Base-by-base conservation (phyloP, 2,797 vertebrate genomes). In the Betta splendens region DNA sequence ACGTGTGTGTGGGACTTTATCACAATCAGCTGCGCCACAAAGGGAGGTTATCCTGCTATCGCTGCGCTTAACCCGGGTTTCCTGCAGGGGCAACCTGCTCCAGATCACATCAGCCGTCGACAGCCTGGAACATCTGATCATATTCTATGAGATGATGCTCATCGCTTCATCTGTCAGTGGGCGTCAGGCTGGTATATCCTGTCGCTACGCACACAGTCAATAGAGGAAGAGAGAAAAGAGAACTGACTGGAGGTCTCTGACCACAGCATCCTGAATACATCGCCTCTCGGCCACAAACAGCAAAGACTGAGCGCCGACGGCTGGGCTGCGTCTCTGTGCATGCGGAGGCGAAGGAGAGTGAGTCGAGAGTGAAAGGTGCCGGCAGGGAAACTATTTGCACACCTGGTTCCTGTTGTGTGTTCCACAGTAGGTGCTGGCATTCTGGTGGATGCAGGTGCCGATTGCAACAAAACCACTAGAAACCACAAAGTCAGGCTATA, bases 151-250 rank as follows among this genome's bases (percentile, higher is more conserved):
- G 9, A 36, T 16, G 16, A 36, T 36, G n/a, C n/a, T 16, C 15
- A 17, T 18, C 4, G 28, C 2, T 18, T 9, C 5, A 4, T 8
- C 6, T 16, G 1, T 3, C 7, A 35, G 37, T 5, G 18, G 12
- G 17, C 17, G 18, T 18, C 16, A 37, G 8, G 35, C 36, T 18
- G 36, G 33, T 15, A 17, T 4, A 17, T 29, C 3, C 28, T 11
- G 10, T 11, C 29, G 28, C 3, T 7, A 31, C 21, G 11, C 37
- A 22, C 36, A 22, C 20, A 26, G 60, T 78, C 75, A 85, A 79
- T 83, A 87, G 75, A 91, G 90, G 89, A 92, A 90, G 83, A 84
- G 64, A 85, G 91, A 90, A 89, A 92, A 90, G 83, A 84, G 64
- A 85, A 80, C 63, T 70, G 77, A 69, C 77, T 76, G 63, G 69